Conservation (phyloP, 2,888 invertebrate genomes). For the Coelopa pilipes region DNA sequence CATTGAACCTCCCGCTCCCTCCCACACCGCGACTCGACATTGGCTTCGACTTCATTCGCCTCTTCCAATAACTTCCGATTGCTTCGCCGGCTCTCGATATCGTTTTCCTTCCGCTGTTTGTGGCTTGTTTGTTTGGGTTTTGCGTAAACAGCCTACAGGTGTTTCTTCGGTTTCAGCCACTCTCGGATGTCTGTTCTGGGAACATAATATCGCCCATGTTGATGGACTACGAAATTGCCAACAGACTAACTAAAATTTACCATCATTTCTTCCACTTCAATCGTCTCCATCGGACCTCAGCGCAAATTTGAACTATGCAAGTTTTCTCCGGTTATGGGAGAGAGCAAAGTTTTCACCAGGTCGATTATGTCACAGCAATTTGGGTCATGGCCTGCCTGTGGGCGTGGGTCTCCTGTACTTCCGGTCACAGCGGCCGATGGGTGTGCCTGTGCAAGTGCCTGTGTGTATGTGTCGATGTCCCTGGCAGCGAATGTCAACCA, state of each 20-base stretch:
- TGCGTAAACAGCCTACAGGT: background rate
- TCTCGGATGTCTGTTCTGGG: background rate
- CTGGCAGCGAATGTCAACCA: too few species aligned
- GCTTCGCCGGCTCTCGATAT: too few species aligned
- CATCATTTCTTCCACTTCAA: too few species aligned
- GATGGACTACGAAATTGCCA: background rate
- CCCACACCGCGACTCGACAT: background rate
- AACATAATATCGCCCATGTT: too few species aligned
- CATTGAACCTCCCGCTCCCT: background rate
- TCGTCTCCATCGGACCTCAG: too few species aligned
- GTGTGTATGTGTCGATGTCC: too few species aligned
- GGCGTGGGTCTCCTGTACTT: background rate
- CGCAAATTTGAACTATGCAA: too few species aligned
- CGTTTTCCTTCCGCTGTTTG: too few species aligned
- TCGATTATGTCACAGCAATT: background rate
- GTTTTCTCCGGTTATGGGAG: too few species aligned
- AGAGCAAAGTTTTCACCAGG: background rate
- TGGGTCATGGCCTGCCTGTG: conserved; percentile 11
- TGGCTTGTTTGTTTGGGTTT: too few species aligned
- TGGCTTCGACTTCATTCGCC: background rate
- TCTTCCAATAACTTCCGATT: background rate
- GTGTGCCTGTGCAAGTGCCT: too few species aligned
- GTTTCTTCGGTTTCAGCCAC: background rate
- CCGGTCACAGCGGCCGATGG: too few species aligned
- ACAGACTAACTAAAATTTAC: background rate